Evolutionary conservation across 2,113 vertebrate genomes (phyloP).

Genomic region (Passer montanus): DNA sequence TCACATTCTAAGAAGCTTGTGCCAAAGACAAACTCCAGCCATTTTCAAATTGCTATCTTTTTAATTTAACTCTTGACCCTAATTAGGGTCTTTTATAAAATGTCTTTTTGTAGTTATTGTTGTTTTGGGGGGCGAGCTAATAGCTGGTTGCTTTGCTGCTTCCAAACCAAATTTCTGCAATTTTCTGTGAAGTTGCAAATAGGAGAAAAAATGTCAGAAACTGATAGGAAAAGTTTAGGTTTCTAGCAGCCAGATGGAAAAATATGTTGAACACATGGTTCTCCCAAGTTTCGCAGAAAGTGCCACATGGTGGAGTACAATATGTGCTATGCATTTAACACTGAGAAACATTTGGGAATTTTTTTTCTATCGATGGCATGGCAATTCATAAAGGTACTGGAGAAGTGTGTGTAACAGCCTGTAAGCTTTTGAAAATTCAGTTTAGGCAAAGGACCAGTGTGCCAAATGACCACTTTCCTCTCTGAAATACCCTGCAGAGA

Average conservation of each 20-base stretch:
- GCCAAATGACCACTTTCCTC: neutral
- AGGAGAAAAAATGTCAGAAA: neutral
- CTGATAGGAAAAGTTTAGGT: neutral
- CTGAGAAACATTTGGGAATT: neutral
- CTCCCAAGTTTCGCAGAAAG: neutral
- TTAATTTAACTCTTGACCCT: neutral
- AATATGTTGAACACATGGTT: neutral
- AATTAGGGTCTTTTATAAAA: neutral
- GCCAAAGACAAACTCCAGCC: neutral
- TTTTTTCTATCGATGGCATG: conserved; percentile 22
- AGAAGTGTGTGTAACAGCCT: neutral
- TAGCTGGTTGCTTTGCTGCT: neutral
- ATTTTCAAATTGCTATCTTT: neutral
- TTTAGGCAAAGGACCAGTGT: neutral
- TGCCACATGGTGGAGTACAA: neutral
- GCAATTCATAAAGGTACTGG: neutral
- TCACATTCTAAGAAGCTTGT: neutral
- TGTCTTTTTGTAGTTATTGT: neutral
- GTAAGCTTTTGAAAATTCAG: neutral
- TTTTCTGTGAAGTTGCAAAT: neutral
- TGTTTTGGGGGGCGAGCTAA: rapidly evolving
- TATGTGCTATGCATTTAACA: neutral
- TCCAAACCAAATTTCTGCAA: neutral
- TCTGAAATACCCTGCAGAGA: neutral
- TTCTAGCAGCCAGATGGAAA: conserved; percentile 12